These are phyloP conservation scores for Malurus splendens DNA, from an alignment of 2,797 vertebrate genomes.

Conservation along the genomic window DNA sequence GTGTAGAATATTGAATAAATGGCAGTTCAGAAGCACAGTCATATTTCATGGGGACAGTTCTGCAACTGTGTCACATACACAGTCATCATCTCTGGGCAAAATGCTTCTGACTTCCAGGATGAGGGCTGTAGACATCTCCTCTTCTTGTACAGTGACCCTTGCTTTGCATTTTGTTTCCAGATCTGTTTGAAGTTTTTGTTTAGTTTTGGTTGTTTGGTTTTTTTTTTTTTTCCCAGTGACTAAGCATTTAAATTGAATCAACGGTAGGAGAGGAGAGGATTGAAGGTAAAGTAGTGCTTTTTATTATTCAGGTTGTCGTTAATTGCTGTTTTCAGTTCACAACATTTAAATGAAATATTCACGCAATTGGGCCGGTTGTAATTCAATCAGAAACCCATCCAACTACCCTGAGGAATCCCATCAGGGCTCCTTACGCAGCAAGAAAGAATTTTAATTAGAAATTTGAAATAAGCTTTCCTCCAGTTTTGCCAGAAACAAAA, in stretches of 20 bases:
- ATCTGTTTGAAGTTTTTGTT: background rate
- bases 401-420: conserved; percentile 40
- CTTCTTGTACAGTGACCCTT: background rate
- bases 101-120: background rate
- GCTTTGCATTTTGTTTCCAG: background rate
- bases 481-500: conserved; percentile 44
- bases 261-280: background rate
- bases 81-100: background rate
- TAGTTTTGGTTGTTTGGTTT: background rate
- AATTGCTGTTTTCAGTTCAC: conserved; percentile 50
- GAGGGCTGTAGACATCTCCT: rapidly evolving
- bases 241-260: conserved; percentile 29
- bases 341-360: conserved; percentile 33
- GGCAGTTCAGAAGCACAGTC: background rate
- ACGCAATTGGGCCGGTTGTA: conserved; percentile 11
- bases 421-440: conserved; percentile 8
- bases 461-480: conserved; percentile 40
- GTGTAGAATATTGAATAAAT: background rate
- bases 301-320: conserved; percentile 33
- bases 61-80: background rate
- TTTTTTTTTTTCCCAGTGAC: background rate
- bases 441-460: conserved; percentile 53
- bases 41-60: background rate
- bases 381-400: conserved; percentile 38
- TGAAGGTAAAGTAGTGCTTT: conserved; percentile 38